Conservation (phyloP, 1,140 invertebrate genomes). For the Choristoneura fumiferana region DNA sequence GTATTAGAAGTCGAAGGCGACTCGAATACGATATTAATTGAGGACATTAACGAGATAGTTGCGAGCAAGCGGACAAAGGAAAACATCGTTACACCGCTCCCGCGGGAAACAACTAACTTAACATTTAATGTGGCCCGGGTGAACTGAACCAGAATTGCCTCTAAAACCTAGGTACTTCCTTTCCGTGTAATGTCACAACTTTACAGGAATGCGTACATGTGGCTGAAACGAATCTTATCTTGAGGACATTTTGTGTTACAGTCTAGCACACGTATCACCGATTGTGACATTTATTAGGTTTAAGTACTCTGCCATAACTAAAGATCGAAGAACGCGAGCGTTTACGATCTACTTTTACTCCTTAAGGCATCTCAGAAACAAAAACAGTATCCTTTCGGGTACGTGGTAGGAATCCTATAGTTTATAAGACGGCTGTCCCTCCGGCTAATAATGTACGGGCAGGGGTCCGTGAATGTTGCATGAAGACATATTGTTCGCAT, state of each 20-base stretch:
- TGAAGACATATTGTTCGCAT: conserved; percentile 52
- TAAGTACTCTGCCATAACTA: too few relatives aligned
- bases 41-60: conserved; percentile 32
- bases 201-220: background rate
- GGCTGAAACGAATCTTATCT: background rate
- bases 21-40: conserved; percentile 36
- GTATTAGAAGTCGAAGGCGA: conserved; percentile 18
- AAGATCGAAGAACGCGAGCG: too few relatives aligned
- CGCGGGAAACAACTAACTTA: conserved; percentile 36
- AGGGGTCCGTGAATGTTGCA: conserved; percentile 43
- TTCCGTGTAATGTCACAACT: background rate
- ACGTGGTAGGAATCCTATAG: conserved; percentile 35
- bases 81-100: conserved; percentile 39
- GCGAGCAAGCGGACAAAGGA: conserved; percentile 34
- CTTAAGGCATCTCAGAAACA: background rate
- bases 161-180: conserved; percentile 13
- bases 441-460: conserved; percentile 40
- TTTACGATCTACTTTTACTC: too few relatives aligned
- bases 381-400: conserved; percentile 5
- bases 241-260: background rate
- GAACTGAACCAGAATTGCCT: conserved; percentile 17
- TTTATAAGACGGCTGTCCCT: conserved; percentile 35
- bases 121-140: conserved; percentile 28
- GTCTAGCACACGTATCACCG: too few relatives aligned
- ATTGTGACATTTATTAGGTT: too few relatives aligned